Conservation (phyloP, 2,113 vertebrate species). For the Podocnemis expansa region DNA sequence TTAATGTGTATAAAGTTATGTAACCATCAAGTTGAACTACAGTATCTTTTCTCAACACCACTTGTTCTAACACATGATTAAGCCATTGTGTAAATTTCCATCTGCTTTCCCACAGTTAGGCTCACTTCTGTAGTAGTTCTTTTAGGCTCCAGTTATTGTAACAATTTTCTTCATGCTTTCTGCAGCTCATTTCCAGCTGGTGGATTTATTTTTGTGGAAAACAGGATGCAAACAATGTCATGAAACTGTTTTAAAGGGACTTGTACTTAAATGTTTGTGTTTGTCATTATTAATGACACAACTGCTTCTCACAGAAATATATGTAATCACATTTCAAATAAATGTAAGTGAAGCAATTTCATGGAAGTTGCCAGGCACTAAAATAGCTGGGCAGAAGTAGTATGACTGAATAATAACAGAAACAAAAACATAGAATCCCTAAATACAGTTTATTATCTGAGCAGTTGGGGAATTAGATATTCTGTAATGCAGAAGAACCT, state of each 20-base stretch:
- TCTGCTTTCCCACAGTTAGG: not conserved
- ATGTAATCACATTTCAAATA: not conserved
- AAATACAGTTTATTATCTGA: conserved; percentile 52
- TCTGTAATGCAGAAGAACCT: not conserved
- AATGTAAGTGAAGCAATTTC: not conserved
- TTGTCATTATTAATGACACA: not conserved
- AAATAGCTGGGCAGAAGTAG: not conserved
- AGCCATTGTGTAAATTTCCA: not conserved
- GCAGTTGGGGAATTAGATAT: not conserved
- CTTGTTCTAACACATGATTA: not conserved
- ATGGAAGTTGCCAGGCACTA: not conserved
- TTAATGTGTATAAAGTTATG: not conserved
- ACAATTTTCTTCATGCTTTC: not conserved
- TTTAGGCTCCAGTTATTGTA: not conserved
- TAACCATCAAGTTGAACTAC: not conserved
- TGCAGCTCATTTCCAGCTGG: rapidly evolving
- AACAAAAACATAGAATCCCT: not conserved
- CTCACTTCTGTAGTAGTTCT: not conserved
- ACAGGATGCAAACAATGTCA: not conserved
- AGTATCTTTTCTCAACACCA: not conserved
- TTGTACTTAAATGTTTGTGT: not conserved
- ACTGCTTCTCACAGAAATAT: not conserved
- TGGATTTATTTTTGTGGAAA: not conserved
- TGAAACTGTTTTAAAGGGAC: too few species aligned
- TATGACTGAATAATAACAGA: conserved; percentile 48